Evolutionary conservation across 2,797 vertebrate genomes (phyloP).

Genomic region (Anolis apletophallus): DNA sequence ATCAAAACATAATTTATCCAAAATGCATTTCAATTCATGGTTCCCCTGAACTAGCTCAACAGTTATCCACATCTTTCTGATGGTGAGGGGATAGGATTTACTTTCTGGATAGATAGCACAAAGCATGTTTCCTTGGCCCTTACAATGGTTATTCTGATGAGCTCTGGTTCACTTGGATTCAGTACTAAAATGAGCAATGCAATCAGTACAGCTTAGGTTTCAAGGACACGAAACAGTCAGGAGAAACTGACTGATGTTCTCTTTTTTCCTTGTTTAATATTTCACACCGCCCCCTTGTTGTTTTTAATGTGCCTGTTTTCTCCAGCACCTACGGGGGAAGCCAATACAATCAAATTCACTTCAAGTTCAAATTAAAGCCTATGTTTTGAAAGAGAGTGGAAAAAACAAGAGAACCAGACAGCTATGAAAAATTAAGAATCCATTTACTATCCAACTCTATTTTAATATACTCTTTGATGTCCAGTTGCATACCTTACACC

Average conservation of each 20-base stretch:
- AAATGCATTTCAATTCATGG: not conserved
- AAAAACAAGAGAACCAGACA: not conserved
- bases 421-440: not conserved
- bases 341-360: constrained; percentile 15
- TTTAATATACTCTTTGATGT: not conserved
- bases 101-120: constrained; percentile 9
- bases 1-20: not conserved
- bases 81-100: not conserved
- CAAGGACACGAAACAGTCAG: constrained; percentile 22
- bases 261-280: constrained; percentile 24
- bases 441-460: not conserved
- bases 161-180: not conserved
- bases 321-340: constrained; percentile 18
- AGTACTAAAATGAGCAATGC: constrained; percentile 30
- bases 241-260: constrained; percentile 41
- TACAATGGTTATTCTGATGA: constrained; percentile 40
- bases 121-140: not conserved
- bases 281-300: constrained; percentile 25
- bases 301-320: not conserved
- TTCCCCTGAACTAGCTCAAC: not conserved
- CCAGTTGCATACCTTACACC: not conserved
- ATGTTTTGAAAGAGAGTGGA: constrained; percentile 19
- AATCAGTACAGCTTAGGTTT: constrained; percentile 35
- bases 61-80: constrained; percentile 24
- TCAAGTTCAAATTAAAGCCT: constrained; percentile 17